phyloP scores from a whole-genome alignment of 2,888 invertebrate species.

The Iphiclides podalirius region DNA sequence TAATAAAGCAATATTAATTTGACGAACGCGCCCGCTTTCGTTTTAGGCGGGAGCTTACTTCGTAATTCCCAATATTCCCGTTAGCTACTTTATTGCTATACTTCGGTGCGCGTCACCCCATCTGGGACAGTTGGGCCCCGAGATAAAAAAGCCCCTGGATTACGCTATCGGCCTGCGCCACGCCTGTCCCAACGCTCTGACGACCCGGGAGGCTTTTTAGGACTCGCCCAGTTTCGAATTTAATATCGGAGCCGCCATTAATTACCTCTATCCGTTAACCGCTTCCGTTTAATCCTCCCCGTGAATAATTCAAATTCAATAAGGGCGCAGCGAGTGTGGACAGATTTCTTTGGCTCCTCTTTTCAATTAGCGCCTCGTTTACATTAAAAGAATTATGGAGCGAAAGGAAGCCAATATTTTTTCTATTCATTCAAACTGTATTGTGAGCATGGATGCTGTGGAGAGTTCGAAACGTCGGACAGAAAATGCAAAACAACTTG shows the following conservation, averaged over 20 bases:
- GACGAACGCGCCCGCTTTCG: background rate
- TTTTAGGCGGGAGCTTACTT: conserved; percentile 13
- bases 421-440: no score
- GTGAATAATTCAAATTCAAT: no score
- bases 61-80: conserved; percentile 21
- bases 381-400: no score
- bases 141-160: conserved; percentile 55
- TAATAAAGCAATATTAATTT: conserved; percentile 6
- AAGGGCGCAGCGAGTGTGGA: no score
- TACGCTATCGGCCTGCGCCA: conserved; percentile 47
- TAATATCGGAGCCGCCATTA: conserved; percentile 20
- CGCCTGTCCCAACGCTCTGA: conserved; percentile 41
- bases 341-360: no score
- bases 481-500: no score
- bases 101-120: conserved; percentile 22
- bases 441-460: no score
- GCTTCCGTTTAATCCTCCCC: conserved; percentile 16
- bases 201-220: conserved; percentile 32
- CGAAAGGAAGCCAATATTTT: no score
- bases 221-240: conserved; percentile 33
- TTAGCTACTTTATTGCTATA: conserved; percentile 17
- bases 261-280: conserved; percentile 20
- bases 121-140: conserved; percentile 22
- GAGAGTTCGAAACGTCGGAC: no score
- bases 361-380: no score